phyloP scores from a whole-genome alignment of 2,113 vertebrate genomes.

The Platichthys flesus region DNA sequence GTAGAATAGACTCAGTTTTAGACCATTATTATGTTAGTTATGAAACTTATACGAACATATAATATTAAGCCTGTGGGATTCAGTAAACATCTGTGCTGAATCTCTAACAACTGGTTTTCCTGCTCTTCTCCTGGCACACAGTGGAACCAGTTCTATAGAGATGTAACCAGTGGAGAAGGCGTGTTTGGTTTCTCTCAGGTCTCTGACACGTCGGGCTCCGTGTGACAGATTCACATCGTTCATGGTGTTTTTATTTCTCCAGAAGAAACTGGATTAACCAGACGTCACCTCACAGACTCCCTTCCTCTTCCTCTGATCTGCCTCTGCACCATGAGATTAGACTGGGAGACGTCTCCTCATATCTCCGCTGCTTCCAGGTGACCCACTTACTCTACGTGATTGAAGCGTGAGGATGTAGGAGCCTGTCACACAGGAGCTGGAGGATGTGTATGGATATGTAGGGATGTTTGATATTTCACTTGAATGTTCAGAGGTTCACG shows the following conservation, averaged over 20 bases:
- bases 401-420: slow-evolving; percentile 7
- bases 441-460: background rate
- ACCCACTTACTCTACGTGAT: slow-evolving; percentile 27
- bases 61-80: no score
- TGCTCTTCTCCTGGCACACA: no score
- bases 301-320: background rate
- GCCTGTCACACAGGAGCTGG: background rate
- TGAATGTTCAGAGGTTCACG: slow-evolving; percentile 5
- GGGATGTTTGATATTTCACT: slow-evolving; percentile 28
- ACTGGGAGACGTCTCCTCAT: slow-evolving; percentile 6
- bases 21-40: no score
- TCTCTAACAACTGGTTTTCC: no score
- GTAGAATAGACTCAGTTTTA: no score
- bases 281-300: slow-evolving; percentile 2
- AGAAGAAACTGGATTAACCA: background rate
- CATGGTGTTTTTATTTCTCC: no score
- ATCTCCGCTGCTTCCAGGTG: slow-evolving; percentile 9
- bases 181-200: background rate
- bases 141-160: background rate
- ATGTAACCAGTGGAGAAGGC: background rate
- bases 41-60: no score
- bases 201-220: background rate
- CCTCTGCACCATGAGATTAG: slow-evolving; percentile 15
- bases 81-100: no score
- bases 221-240: background rate